Percentiles rank a stretch among this genome's conserved stretches.
Conservation (phyloP, 2,113 vertebrate genomes). For the Chionis minor region DNA sequence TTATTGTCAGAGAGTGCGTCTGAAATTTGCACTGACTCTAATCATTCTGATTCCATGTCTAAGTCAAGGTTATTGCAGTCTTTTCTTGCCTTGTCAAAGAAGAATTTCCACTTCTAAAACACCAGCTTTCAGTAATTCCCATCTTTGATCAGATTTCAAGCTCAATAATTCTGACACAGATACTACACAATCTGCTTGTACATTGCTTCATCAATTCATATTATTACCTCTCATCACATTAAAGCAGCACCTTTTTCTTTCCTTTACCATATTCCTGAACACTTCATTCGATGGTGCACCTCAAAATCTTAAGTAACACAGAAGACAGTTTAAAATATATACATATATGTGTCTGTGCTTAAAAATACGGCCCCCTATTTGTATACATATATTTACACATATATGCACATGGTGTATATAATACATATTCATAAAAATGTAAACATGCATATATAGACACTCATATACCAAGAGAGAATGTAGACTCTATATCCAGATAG, state of each 20-base stretch:
- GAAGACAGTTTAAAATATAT: not conserved
- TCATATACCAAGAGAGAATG: not conserved
- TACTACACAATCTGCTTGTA: not conserved
- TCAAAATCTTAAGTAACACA: not conserved
- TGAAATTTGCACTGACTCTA: conserved; percentile 66
- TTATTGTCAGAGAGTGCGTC: conserved; percentile 63
- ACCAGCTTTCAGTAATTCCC: conserved; percentile 1
- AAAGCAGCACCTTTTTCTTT: not conserved
- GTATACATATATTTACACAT: not conserved
- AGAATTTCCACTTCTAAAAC: conserved; percentile 51
- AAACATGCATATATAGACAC: not conserved
- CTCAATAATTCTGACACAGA: conserved; percentile 9
- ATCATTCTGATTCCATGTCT: conserved; percentile 43
- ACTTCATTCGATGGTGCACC: not conserved
- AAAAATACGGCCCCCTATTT: not conserved
- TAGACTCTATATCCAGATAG: not conserved
- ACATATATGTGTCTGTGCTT: accelerated
- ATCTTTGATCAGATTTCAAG: conserved; percentile 57
- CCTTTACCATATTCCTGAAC: not conserved
- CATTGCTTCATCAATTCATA: not conserved
- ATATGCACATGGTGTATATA: not conserved
- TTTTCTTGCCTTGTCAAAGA: conserved; percentile 38
- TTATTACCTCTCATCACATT: not conserved
- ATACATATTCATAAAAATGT: not conserved
- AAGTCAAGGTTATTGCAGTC: conserved; percentile 45